Base-by-base conservation (phyloP, 2,888 invertebrate species). In the Eumerus sabulonum region DNA sequence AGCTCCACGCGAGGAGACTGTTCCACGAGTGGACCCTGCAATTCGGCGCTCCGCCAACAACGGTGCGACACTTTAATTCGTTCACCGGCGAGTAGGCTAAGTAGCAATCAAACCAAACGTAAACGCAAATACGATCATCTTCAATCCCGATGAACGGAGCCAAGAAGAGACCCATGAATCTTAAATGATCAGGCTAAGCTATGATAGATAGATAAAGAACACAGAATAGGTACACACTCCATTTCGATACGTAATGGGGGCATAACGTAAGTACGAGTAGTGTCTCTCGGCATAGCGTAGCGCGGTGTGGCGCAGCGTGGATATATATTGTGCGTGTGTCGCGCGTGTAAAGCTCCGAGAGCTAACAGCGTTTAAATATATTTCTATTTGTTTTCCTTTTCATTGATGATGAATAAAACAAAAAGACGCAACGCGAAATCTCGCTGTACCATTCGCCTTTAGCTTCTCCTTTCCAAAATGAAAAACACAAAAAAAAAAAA, bases 1-100 rank as follows among this genome's bases (percentile, higher is more conserved):
- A 89, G 84, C 82, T 89, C 82, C 89, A 89, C 72, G 85, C 85
- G 44, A 87, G 89, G 77, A 87, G 89, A 27, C 86, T 89, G 62
- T 87, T 89, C 68, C 89, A 89, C 84, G 89, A 89, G 85, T 85
- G 89, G 86, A 89, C 89, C 82, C 84, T 89, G 83, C 89, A 89
- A 82, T 89, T 89, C 73, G 89, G 89, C 47, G 88, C 89, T 12
- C 87, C 88, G 59, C 87, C 89, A 3, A 87, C 88, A 59, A 86
- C 88, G 19, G 89, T 89, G 64, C 86, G 89, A 63, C 88, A 89
- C 81, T 89, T 89, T 73, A 89, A 89, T 68, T 86, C 87, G 70
- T 89, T 88, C 82, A 88, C 88, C 71, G 88, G 89, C 76, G 89
- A 89, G 88, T 89, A 88, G 87, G 85, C 27, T 27, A 27, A 27